Base-by-base conservation (phyloP, 1,140 invertebrate genomes). In the Drosophila nikananu region DNA sequence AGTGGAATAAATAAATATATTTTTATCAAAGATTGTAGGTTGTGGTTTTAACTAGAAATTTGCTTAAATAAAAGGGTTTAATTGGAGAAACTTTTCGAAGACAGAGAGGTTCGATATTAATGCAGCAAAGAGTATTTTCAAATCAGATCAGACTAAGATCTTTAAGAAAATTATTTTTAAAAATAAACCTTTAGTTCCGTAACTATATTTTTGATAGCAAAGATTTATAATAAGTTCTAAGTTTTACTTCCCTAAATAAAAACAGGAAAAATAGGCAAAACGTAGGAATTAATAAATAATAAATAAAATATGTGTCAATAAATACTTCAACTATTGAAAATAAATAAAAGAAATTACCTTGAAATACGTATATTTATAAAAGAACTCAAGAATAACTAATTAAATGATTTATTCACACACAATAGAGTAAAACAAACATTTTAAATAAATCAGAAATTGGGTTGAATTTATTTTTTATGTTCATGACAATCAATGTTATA, bases 241-340 rank as follows among this genome's bases (percentile, higher is more conserved):
- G 6, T 5, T 3, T 3, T 19, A 32, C 7, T 4, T 13, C 0
- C 2, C 2, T 7, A 3, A 0, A n/a, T 3, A 19, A 19, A 0
- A 10, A 19, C 3, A 30, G 10, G 13, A 32, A 19, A 19, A 0
- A 3, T 32, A 7, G 5, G 2, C 13, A 15, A 48, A 23, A 12
- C 0, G 1, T 0, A 23, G 2, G 0, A 15, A 3, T 23, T 9
- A 30, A 9, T 30, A 30, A 30, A 30, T 30, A 30, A 9, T 1
- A 9, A 9, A 7, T 9, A 30, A 9, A 9, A 30, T 30, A 30
- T 8, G 5, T 32, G 9, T 10, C 10, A 32, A 10, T 32, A 3
- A 32, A 10, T 30, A 30, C 1, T 2, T 9, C 8, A 30, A 30
- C 27, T 30, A 30, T 30, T 30, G 9, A 0, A 30, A 30, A 30